Percentiles rank a stretch among this genome's conserved stretches.
Evolutionary conservation across 2,113 vertebrate species (phyloP).

Genomic region (Hirundichthys speculiger): DNA sequence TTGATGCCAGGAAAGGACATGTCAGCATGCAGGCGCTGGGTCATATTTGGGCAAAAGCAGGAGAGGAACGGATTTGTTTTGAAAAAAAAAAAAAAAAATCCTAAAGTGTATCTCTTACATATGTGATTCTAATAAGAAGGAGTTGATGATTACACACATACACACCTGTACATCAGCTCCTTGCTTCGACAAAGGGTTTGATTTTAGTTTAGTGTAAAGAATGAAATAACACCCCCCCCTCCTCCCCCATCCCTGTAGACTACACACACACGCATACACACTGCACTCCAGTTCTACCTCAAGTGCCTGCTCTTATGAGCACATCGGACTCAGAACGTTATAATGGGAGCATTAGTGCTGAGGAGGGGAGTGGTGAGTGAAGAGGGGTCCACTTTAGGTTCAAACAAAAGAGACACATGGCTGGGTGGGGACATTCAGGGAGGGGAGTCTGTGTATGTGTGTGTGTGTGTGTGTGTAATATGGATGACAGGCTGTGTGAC

Average conservation of each 20-base stretch:
- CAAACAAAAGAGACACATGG: slow-evolving; percentile 79
- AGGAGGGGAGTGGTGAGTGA: slow-evolving; percentile 30
- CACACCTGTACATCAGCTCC: no score
- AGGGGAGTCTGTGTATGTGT: slow-evolving; percentile 4
- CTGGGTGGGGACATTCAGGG: slow-evolving; percentile 45
- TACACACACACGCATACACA: no score
- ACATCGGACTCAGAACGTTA: slow-evolving; percentile 12
- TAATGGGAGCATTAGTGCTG: slow-evolving; percentile 46
- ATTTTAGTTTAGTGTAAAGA: no score
- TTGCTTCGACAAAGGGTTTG: no score
- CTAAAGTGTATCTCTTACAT: background rate
- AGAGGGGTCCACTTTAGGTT: slow-evolving; percentile 34
- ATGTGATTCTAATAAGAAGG: background rate
- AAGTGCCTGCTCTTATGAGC: slow-evolving; percentile 7
- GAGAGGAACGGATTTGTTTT: background rate
- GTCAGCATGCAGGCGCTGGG: slow-evolving; percentile 32
- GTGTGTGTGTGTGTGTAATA: slow-evolving; percentile 32
- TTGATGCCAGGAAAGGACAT: slow-evolving; percentile 56
- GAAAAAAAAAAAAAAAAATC: background rate
- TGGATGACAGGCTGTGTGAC: slow-evolving; percentile 64
- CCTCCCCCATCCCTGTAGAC: no score
- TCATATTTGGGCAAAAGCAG: background rate
- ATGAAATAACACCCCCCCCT: no score
- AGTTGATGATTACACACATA: no score
- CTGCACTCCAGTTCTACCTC: background rate